Base-by-base conservation (phyloP, 2,113 vertebrate species). In the Phodopus roborovskii region DNA sequence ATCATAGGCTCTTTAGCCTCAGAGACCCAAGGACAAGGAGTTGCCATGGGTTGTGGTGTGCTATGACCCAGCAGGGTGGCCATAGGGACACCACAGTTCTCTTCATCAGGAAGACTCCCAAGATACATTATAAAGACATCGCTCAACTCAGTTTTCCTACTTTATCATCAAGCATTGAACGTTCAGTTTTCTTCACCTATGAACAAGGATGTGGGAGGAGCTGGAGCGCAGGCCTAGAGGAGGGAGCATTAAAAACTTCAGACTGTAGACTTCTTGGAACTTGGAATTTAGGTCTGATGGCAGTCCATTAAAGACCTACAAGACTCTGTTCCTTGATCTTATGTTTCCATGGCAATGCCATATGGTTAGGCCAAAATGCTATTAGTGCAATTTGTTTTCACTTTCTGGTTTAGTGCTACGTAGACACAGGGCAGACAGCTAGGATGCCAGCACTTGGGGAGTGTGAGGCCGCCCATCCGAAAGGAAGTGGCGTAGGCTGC, bases 381-480 rank as follows among this genome's bases (percentile, higher is more conserved):
- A 66, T 66, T 30, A 30, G 64, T 30, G 28, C 3, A 30, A 66
- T 4, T 66, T 66, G 28, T 66, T 30, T 30, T 66, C 1, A 66
- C 28, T 66, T 4, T 13, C 28, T 66, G 28, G 28, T 33, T 13
- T 15, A 66, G 64, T 33, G 10, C 28, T 26, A 30, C 10, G 13
- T 66, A 0, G 1, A 33, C 12, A 66, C 0, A 33, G 3, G 64
- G 28, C 28, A 28, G 13, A 5, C 12, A 33, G 64, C 11, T 66
- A 13, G 66, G 5, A 68, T 60, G 16, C 58, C 58, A 60, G 58
- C 58, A 60, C 58, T 19, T 19, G 58, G 17, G 58, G 4, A 20
- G 58, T 20, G 19, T 4, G 64, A 68, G 64, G 33, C 12, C 4
- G 12, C 28, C 28, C 28, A 13, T 13, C 11, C 33, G 64, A 66